Conservation (phyloP, 64 coral and sea anemone species). For the Dendronephthya gigantea region DNA sequence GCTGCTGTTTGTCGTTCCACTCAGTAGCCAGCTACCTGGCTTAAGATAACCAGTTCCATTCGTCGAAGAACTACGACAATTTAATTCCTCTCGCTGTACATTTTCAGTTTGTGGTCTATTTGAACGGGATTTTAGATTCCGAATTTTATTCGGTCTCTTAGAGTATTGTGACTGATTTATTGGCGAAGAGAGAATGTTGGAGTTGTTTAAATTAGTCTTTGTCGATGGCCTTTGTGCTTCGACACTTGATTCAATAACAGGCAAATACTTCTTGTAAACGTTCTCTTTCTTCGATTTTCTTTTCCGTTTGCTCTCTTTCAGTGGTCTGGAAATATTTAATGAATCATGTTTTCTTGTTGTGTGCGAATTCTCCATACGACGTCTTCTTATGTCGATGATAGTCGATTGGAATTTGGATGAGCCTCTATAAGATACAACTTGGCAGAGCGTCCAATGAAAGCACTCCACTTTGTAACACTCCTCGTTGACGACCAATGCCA, state of each 20-base stretch:
- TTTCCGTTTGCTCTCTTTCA: too few relatives aligned
- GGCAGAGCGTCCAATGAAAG: constrained; percentile 17
- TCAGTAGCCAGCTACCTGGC: not conserved
- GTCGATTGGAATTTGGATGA: not conserved
- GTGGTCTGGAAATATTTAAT: not conserved
- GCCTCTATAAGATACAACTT: not conserved
- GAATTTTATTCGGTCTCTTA: not conserved
- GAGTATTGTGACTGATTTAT: not conserved
- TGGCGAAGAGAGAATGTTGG: not conserved
- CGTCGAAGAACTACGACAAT: not conserved
- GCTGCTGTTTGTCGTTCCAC: not conserved
- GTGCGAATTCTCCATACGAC: not conserved
- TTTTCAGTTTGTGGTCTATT: not conserved
- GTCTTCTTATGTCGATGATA: not conserved
- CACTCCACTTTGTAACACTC: constrained; percentile 34
- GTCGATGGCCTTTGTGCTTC: too few relatives aligned
- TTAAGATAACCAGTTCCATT: not conserved
- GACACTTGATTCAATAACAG: too few relatives aligned
- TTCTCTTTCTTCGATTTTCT: too few relatives aligned
- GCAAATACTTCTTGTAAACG: too few relatives aligned
- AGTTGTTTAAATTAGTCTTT: too few relatives aligned
- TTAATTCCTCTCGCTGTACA: not conserved
- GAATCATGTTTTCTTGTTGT: too few relatives aligned
- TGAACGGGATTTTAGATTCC: not conserved
- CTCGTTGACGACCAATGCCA: constrained; percentile 28